Evolutionary conservation across 1,140 invertebrate species (phyloP), one percentile per base, ranked within the genome.

Genomic region (Diachasmimorpha longicaudata): DNA sequence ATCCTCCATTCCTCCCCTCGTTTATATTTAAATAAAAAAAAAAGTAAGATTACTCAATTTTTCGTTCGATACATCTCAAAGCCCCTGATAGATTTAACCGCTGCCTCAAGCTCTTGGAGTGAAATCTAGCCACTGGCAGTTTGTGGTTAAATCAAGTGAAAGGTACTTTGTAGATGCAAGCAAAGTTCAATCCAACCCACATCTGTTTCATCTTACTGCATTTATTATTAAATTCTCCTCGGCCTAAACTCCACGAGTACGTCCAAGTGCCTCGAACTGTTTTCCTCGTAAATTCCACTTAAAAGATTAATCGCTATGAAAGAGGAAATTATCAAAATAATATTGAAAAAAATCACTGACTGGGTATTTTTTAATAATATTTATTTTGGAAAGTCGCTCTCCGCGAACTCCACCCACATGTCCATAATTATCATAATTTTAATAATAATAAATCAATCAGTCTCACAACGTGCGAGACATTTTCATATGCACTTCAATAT

Each of bases 401-500:
- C 58, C 14, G 58, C 58, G 6, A 63, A 25, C 19, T 63, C 19
- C 19, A 19, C n/a, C 58, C 58, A 23, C 23, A 63, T 25, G 58
- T 63, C 58, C 23, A 63, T 63, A 63, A 63, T 63, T 25, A 25
- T 25, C 21, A 63, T 63, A 63, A 63, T 63, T 31, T 8, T 63
- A 25, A 63, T 63, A 63, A 63, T 63, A 63, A 31, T 63, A 63
- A 63, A 37, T 37, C 31, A 75, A 70, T 70, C 67, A 75, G 66
- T 39, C 73, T 69, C 67, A 55, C 66, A 52, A 75, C 36, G 36
- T 16, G 66, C 42, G 25, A 75, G 44, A 75, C 67, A 52, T 74
- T 66, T 25, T 5, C n/a, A 70, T 75, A 37, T 70, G 67, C 46
- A 75, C 67, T 72, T 72, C 13, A 72, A 63, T 63, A 58, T 72